phyloP scores from a whole-genome alignment of 2,888 invertebrate genomes.

The Drosophila demipolita region DNA sequence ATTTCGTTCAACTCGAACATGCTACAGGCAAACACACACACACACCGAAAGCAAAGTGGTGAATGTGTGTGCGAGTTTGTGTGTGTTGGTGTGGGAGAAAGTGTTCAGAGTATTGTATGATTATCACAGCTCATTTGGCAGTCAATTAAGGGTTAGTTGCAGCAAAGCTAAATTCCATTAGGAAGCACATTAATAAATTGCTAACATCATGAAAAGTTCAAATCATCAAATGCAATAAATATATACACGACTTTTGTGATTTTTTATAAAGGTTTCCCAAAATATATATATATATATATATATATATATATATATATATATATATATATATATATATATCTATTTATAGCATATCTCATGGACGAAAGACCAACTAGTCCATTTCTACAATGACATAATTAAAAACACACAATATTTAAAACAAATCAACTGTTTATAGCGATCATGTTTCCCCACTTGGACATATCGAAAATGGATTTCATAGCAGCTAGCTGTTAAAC shows the following conservation, averaged over 20 bases:
- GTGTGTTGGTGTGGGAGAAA: not conserved
- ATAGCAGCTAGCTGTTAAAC: not conserved
- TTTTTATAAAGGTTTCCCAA: no score
- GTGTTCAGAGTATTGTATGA: constrained; percentile 10
- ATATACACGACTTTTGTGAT: not conserved
- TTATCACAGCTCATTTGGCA: constrained; percentile 56
- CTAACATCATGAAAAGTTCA: not conserved
- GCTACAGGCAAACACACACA: not conserved
- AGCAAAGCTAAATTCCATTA: constrained; percentile 18
- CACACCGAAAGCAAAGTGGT: not conserved
- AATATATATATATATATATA: no score
- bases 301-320: no score
- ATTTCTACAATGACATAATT: not conserved
- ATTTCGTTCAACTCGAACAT: constrained; percentile 31
- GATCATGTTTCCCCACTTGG: not conserved
- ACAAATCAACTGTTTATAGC: not conserved
- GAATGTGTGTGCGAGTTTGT: not conserved
- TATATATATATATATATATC: no score
- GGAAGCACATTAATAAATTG: constrained; percentile 7
- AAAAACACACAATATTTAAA: not conserved
- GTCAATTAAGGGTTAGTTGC: constrained; percentile 49
- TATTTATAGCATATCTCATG: not conserved
- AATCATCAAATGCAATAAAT: not conserved
- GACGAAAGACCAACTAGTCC: not conserved
- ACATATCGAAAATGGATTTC: not conserved